A percentile compares a stretch with the other conserved stretches of the same genome.
phyloP scores from a whole-genome alignment of 2,888 invertebrate genomes.

The Bruchidius siliquastri region DNA sequence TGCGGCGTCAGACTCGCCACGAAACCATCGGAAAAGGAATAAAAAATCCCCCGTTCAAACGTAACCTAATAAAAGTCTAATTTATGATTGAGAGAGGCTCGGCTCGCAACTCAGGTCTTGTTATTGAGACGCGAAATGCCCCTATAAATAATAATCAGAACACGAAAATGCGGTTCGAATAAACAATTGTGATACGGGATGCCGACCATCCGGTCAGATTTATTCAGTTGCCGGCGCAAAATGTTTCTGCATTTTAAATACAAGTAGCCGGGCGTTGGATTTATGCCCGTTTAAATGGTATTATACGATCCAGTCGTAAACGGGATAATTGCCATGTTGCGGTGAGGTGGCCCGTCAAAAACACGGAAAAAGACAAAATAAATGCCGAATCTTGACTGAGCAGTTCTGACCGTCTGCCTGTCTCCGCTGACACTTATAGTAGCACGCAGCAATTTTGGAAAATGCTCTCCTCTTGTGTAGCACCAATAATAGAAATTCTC shows the following conservation, averaged over 20 bases:
- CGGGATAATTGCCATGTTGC: background rate
- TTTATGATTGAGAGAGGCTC: conserved; percentile 1
- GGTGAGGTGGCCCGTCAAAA: background rate
- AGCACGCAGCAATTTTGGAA: no score
- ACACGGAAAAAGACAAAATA: background rate
- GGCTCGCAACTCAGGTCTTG: conserved; percentile 2
- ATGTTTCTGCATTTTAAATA: conserved; percentile 9
- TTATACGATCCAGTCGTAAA: background rate
- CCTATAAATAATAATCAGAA: conserved; percentile 12
- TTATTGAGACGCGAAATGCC: conserved; percentile 7
- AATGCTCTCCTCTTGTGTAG: no score
- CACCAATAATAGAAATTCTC: no score
- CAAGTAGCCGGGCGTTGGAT: conserved; percentile 6
- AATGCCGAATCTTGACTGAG: background rate
- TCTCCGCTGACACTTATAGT: no score
- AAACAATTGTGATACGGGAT: conserved; percentile 8
- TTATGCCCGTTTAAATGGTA: background rate
- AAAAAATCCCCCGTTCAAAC: background rate
- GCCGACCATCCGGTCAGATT: conserved; percentile 5
- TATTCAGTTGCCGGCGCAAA: conserved; percentile 7
- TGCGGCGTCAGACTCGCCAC: background rate
- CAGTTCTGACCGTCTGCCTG: no score
- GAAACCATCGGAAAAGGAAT: background rate
- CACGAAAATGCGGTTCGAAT: conserved; percentile 8
- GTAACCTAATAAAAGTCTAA: background rate